Base-by-base conservation (phyloP, 2,113 vertebrate genomes). In the Prunella himalayana region DNA sequence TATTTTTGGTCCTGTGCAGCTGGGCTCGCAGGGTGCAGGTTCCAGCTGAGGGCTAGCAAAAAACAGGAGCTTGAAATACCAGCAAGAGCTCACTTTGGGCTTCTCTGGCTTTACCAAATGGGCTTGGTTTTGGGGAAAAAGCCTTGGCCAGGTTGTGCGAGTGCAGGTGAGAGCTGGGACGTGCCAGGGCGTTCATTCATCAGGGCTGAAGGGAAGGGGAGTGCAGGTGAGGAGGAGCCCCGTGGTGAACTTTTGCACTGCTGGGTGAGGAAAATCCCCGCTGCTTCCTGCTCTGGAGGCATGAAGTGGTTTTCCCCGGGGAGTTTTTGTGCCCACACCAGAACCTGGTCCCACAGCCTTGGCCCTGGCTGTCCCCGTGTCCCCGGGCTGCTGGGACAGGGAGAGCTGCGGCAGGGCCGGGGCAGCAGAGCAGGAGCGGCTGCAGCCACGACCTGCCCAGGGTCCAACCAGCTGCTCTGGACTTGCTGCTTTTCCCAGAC, bases 1-100 rank as follows among this genome's bases (percentile, higher is more conserved):
- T 17, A 0, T 18, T 80, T 92, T 69, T 23, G 21, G 5, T 31
- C 22, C 31, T 24, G 30, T 22, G 47, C 51, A 27, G 42, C 16
- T 1, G 6, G 8, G 61, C 8, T 42, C 0, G 0, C 18, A 13
- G 23, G 51, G 23, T n/a, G 7, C 1, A 0, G 9, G 8, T 42
- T 59, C 30, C 24, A 10, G 11, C 30, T 44, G 41, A 23, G 53
- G 30, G 2, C 18, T 35, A 6, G 9, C 19, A 31, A 33, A 31
- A 90, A 13, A 1, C 0, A 53, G 33, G 51, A 50, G 28, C 20
- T 28, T n/a, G 37, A 35, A 82, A 33, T 8, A 24, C 2, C 6
- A 1, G 17, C 31, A 25, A 33, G 31, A 31, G 22, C 4, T 21
- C 1, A 0, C 51, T 22, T 13, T 5, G 66, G 14, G 28, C 24